These are phyloP conservation scores for Mycetomoellerius zeteki DNA, from an alignment of 1,140 invertebrate species.

Conservation along the genomic window DNA sequence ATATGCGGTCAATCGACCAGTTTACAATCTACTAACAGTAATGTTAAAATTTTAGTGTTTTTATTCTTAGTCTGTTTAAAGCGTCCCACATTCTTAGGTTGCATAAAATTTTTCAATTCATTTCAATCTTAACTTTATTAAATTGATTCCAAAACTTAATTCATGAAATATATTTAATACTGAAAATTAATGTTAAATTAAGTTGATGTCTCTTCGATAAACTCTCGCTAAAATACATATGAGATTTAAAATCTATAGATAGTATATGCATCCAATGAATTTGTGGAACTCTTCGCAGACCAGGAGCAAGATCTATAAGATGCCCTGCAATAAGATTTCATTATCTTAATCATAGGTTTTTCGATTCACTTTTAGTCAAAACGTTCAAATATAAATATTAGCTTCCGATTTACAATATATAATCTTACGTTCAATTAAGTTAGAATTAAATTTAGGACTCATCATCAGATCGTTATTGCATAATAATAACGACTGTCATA, in stretches of 20 bases:
- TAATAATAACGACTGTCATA: slow-evolving; percentile 16
- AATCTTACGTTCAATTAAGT: slow-evolving; percentile 34
- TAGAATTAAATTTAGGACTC: background rate
- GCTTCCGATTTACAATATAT: slow-evolving; percentile 3
- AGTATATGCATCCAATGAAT: background rate
- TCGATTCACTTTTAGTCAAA: slow-evolving; percentile 13
- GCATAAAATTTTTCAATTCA: slow-evolving; percentile 14
- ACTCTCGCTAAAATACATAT: background rate
- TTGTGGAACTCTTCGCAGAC: slow-evolving; percentile 14
- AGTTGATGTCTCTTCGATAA: background rate
- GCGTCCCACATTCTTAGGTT: background rate
- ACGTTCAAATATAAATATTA: slow-evolving; percentile 32
- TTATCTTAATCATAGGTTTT: slow-evolving; percentile 2
- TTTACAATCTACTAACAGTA: slow-evolving; percentile 75
- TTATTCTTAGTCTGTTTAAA: slow-evolving; percentile 50
- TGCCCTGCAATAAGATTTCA: slow-evolving; percentile 45
- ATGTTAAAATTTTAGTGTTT: slow-evolving; percentile 73
- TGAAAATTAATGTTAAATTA: slow-evolving; percentile 31
- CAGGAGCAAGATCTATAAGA: slow-evolving; percentile 63
- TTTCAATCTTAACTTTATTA: background rate
- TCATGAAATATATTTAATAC: background rate
- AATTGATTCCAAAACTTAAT: background rate
- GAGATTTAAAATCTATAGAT: slow-evolving; percentile 13
- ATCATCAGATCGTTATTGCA: background rate
- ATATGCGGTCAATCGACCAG: slow-evolving; percentile 51